These are phyloP conservation scores for Dasypolia templi DNA, from an alignment of 2,888 invertebrate species.

Conservation along the genomic window DNA sequence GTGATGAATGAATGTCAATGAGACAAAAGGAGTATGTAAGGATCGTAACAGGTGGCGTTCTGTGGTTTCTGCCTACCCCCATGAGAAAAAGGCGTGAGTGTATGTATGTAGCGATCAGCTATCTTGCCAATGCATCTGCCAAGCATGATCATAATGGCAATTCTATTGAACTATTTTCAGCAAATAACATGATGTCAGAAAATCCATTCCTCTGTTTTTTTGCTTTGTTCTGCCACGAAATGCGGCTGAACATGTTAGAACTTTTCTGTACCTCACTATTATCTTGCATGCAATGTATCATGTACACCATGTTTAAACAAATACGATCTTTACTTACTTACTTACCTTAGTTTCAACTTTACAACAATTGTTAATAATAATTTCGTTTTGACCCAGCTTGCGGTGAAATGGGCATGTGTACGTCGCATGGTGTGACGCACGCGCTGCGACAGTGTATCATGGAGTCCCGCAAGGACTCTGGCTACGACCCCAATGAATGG, in stretches of 20 bases:
- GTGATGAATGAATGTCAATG: too few relatives aligned
- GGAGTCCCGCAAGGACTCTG: slow-evolving; percentile 83
- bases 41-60: too few relatives aligned
- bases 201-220: too few relatives aligned
- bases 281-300: too few relatives aligned
- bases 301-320: too few relatives aligned
- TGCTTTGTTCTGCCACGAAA: too few relatives aligned
- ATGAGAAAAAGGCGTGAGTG: too few relatives aligned
- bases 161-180: not conserved
- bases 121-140: not conserved
- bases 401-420: slow-evolving; percentile 86
- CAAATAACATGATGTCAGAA: not conserved
- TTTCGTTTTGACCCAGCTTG: slow-evolving; percentile 74
- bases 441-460: slow-evolving; percentile 80
- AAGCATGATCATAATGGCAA: not conserved
- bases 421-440: slow-evolving; percentile 79
- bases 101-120: not conserved
- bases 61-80: too few relatives aligned
- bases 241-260: too few relatives aligned
- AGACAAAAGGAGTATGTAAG: too few relatives aligned
- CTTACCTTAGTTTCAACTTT: not conserved
- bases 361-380: not conserved
- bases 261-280: too few relatives aligned
- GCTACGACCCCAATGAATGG: slow-evolving; percentile 78
- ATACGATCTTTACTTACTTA: too few relatives aligned